Conservation (phyloP, 2,888 invertebrate species). For the Drosophila leonis region DNA sequence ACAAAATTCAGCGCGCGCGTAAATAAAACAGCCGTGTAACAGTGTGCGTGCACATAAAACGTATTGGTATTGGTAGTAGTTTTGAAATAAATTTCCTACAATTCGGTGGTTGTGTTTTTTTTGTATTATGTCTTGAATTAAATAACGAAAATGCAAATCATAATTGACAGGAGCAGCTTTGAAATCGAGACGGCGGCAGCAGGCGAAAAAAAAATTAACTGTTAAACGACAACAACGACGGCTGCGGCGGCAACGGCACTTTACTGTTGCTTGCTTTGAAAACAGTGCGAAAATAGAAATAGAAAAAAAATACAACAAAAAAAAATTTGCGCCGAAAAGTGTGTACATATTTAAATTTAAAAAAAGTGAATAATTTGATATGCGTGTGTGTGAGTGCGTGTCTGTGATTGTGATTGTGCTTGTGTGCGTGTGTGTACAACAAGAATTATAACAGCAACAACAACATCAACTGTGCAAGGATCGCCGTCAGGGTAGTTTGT, state of each 20-base stretch:
- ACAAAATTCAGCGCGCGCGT: slow-evolving; percentile 19
- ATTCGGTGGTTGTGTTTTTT: slow-evolving; percentile 33
- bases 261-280: slow-evolving; percentile 65
- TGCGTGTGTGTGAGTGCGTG: slow-evolving; percentile 42
- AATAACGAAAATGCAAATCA: slow-evolving; percentile 41
- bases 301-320: slow-evolving; percentile 12
- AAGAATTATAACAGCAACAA: slow-evolving; percentile 57
- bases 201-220: slow-evolving; percentile 50
- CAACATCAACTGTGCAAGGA: slow-evolving; percentile 64
- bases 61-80: slow-evolving; percentile 9
- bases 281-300: slow-evolving; percentile 36
- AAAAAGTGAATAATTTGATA: slow-evolving; percentile 61
- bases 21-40: slow-evolving; percentile 7
- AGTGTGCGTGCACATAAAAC: slow-evolving; percentile 21
- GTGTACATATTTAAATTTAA: slow-evolving; percentile 53
- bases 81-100: slow-evolving; percentile 38
- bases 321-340: slow-evolving; percentile 38
- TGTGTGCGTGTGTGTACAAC: slow-evolving; percentile 61
- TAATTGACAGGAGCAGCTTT: slow-evolving; percentile 34
- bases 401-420: slow-evolving; percentile 51
- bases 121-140: slow-evolving; percentile 41
- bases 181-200: slow-evolving; percentile 31
- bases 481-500: slow-evolving; percentile 79
- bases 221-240: slow-evolving; percentile 39
- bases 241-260: slow-evolving; percentile 29